Percentiles rank a stretch among this genome's conserved stretches.
Conservation (phyloP, 2,888 invertebrate genomes). For the Ormia ochracea region DNA sequence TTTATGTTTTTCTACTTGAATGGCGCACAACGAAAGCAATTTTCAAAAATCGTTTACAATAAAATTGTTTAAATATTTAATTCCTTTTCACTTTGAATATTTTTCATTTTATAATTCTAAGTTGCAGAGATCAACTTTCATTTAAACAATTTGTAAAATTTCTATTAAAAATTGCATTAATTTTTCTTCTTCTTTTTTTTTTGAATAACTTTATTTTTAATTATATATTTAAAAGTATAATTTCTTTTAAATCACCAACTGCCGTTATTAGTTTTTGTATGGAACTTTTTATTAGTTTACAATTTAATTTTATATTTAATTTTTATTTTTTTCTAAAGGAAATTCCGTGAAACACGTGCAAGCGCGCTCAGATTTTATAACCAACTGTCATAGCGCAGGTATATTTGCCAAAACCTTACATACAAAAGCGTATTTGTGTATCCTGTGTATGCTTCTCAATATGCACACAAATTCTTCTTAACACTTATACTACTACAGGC, state of each 20-base stretch:
- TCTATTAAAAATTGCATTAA: neutral
- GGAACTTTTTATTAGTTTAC: slow-evolving; percentile 6
- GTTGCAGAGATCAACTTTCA: too few species aligned
- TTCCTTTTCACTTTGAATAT: too few species aligned
- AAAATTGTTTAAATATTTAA: neutral
- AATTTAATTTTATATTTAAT: neutral
- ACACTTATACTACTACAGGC: slow-evolving; percentile 38
- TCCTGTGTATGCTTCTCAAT: slow-evolving; percentile 43
- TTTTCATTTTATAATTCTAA: too few species aligned
- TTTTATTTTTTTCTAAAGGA: neutral
- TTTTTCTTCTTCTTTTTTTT: neutral
- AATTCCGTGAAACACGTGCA: slow-evolving; percentile 69
- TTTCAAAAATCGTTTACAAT: neutral
- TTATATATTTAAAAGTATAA: neutral
- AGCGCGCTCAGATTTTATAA: slow-evolving; percentile 74
- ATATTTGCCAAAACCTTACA: slow-evolving; percentile 51
- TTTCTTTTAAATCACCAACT: neutral
- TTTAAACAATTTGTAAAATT: too few species aligned
- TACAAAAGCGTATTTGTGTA: slow-evolving; percentile 53
- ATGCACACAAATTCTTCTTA: slow-evolving; percentile 40
- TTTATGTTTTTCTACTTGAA: neutral
- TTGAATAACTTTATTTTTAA: neutral
- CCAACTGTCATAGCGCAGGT: slow-evolving; percentile 70
- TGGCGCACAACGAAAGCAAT: neutral
- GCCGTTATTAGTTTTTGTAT: neutral